These are phyloP conservation scores for Asbolus verrucosus DNA, from an alignment of 1,140 invertebrate species.

Conservation along the genomic window DNA sequence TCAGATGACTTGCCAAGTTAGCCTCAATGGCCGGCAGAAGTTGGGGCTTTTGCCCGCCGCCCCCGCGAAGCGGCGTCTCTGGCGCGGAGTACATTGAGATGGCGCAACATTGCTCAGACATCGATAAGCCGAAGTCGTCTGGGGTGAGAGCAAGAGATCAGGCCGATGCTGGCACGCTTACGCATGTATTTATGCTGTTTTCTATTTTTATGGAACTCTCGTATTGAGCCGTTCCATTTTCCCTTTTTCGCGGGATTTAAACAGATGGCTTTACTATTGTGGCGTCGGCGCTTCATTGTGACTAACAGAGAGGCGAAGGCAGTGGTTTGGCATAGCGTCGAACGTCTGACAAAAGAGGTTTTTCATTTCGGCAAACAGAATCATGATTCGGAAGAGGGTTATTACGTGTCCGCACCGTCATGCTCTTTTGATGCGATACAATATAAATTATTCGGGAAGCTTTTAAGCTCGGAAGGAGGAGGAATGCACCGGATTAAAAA, in stretches of 20 bases:
- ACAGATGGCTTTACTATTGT: constrained; percentile 31
- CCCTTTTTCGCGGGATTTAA: constrained; percentile 26
- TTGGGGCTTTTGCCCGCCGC: too few relatives aligned
- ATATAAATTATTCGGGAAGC: too few relatives aligned
- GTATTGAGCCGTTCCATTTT: constrained; percentile 27
- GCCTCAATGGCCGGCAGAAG: too few relatives aligned
- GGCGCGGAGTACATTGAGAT: too few relatives aligned
- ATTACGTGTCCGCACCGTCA: too few relatives aligned
- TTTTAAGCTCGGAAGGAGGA: too few relatives aligned
- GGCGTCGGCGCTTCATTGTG: constrained; percentile 13
- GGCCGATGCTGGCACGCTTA: neutral
- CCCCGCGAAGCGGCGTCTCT: neutral
- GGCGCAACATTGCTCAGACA: neutral
- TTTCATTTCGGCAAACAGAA: too few relatives aligned
- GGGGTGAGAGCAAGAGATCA: constrained; percentile 15
- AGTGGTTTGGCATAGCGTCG: constrained; percentile 3
- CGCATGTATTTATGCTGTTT: constrained; percentile 29
- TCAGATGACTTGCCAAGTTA: too few relatives aligned
- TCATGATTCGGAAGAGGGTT: too few relatives aligned
- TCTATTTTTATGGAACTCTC: constrained; percentile 17
- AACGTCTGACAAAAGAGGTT: neutral
- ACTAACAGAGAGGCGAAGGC: neutral
- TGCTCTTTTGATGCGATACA: too few relatives aligned
- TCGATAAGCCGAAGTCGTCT: neutral
- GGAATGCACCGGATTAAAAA: too few relatives aligned